Evolutionary conservation across 2,113 vertebrate species (phyloP).

Genomic region (Hiodon tergisus): DNA sequence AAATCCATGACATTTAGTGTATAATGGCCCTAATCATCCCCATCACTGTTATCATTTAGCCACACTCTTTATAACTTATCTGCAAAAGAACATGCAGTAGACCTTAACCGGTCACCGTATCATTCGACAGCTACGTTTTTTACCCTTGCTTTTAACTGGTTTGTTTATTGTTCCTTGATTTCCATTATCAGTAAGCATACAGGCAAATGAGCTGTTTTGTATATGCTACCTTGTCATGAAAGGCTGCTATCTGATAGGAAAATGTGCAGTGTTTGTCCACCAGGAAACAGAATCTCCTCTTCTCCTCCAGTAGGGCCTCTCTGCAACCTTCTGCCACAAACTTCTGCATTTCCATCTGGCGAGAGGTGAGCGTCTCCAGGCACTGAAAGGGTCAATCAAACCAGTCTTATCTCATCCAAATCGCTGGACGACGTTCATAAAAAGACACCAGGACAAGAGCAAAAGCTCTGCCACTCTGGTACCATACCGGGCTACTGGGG

Average conservation of each 20-base stretch:
- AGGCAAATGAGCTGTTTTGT: neutral
- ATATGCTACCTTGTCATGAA: slow-evolving; percentile 78
- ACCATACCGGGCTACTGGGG: too few species aligned
- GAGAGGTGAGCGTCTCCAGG: slow-evolving; percentile 76
- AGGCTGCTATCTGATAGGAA: slow-evolving; percentile 69
- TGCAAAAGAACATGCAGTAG: too few species aligned
- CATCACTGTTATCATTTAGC: too few species aligned
- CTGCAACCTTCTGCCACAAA: slow-evolving; percentile 89
- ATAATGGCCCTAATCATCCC: too few species aligned
- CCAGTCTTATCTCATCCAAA: neutral
- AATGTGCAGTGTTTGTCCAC: slow-evolving; percentile 94
- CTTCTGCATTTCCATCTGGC: slow-evolving; percentile 87
- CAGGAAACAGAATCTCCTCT: slow-evolving; percentile 91
- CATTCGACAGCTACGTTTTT: too few species aligned
- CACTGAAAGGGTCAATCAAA: slow-evolving; percentile 59
- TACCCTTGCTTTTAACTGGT: too few species aligned
- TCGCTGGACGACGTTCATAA: too few species aligned
- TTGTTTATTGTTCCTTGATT: neutral
- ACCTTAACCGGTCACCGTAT: too few species aligned
- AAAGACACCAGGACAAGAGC: too few species aligned
- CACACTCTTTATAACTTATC: too few species aligned
- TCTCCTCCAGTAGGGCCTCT: slow-evolving; percentile 91
- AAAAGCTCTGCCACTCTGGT: too few species aligned
- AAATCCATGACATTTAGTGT: too few species aligned
- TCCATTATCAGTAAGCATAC: neutral